Conservation (phyloP, 53 echinoderm and acorn worm genomes). For the Astropecten irregularis region DNA sequence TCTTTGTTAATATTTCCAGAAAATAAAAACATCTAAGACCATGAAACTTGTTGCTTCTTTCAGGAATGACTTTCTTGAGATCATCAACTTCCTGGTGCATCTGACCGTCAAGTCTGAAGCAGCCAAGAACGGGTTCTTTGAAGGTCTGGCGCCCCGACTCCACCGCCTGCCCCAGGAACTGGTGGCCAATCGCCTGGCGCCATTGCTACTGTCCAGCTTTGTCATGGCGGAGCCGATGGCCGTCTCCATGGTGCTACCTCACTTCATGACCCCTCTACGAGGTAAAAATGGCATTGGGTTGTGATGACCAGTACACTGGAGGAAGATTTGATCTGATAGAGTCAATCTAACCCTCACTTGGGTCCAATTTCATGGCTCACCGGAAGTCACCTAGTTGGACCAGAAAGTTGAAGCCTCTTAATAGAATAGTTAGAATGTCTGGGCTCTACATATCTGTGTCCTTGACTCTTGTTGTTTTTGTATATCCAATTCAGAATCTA, state of each 20-base stretch:
- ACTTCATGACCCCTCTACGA: constrained; percentile 80
- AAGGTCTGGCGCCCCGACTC: constrained; percentile 80
- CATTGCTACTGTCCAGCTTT: constrained; percentile 84
- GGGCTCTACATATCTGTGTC: too few relatives aligned
- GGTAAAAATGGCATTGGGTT: constrained; percentile 69
- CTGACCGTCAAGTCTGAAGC: constrained; percentile 86
- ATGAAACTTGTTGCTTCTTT: too few relatives aligned
- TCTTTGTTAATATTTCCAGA: too few relatives aligned
- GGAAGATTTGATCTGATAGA: background rate
- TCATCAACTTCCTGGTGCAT: constrained; percentile 89
- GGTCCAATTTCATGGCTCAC: too few relatives aligned
- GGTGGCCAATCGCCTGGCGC: constrained; percentile 78
- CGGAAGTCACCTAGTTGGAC: background rate
- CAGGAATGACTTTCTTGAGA: constrained; percentile 96
- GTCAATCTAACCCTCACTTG: too few relatives aligned
- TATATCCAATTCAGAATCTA: constrained; percentile 8
- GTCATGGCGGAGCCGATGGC: constrained; percentile 93
- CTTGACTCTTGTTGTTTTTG: too few relatives aligned
- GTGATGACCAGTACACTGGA: background rate
- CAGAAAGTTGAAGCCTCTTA: too few relatives aligned
- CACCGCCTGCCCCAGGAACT: constrained; percentile 78
- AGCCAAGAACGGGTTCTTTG: constrained; percentile 96
- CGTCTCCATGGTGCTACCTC: constrained; percentile 76
- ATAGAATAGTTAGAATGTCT: too few relatives aligned
- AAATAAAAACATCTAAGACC: too few relatives aligned